Conservation (phyloP, 2,797 vertebrate genomes). For the Danio albolineatus region DNA sequence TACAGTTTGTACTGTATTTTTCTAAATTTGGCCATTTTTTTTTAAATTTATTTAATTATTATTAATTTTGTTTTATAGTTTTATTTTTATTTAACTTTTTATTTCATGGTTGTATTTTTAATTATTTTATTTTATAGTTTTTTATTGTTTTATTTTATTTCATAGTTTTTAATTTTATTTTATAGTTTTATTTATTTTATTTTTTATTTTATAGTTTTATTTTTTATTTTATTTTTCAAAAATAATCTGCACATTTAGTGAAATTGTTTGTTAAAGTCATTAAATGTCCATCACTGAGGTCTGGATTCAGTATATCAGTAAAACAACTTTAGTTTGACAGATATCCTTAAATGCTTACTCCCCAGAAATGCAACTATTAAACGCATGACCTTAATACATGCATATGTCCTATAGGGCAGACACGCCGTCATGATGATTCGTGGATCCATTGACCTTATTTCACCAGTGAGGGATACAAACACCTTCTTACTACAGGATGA, state of each 20-base stretch:
- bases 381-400: not conserved
- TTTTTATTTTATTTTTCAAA: no score
- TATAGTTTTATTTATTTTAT: no score
- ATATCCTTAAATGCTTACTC: not conserved
- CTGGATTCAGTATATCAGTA: not conserved
- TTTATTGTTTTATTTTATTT: no score
- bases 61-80: no score
- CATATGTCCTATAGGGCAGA: conserved; percentile 82
- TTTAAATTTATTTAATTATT: not conserved
- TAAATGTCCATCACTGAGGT: not conserved
- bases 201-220: no score
- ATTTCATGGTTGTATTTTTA: no score
- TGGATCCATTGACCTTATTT: conserved; percentile 77
- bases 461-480: conserved; percentile 76
- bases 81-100: no score
- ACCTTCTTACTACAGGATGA: conserved; percentile 73
- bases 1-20: not conserved
- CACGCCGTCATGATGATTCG: conserved; percentile 82
- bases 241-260: not conserved
- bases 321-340: not conserved
- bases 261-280: not conserved
- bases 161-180: no score
- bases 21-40: not conserved
- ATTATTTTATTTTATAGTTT: no score
- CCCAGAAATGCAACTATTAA: not conserved